These are phyloP conservation scores for Caenorhabditis wallacei DNA, from an alignment of 2,888 invertebrate genomes.

Conservation along the genomic window DNA sequence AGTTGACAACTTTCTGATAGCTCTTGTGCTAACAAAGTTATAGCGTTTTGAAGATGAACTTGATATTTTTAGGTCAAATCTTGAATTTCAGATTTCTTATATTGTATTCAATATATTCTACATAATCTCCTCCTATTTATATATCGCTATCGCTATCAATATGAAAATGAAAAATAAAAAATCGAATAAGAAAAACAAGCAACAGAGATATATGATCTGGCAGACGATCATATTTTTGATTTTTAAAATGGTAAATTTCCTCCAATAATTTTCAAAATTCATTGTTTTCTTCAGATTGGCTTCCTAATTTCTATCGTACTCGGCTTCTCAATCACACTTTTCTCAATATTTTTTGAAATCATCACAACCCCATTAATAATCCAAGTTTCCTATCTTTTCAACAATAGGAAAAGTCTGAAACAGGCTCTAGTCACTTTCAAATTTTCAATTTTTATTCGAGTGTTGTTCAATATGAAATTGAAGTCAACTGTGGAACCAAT, in stretches of 20 bases:
- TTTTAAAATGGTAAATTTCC: neutral
- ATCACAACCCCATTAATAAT: conserved; percentile 10
- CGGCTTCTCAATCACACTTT: neutral
- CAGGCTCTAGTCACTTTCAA: neutral
- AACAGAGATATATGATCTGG: neutral
- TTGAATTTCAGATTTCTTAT: neutral
- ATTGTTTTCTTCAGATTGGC: neutral
- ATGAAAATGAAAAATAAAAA: neutral
- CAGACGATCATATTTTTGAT: neutral
- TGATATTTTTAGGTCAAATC: too few relatives aligned
- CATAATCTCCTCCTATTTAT: neutral
- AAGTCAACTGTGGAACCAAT: conserved; percentile 22
- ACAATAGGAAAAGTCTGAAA: conserved; percentile 11
- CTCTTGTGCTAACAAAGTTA: too few relatives aligned
- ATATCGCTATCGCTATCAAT: neutral
- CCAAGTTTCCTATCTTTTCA: conserved; percentile 5
- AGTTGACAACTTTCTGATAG: too few relatives aligned
- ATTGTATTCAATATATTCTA: neutral
- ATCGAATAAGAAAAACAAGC: neutral
- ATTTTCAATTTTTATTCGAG: conserved; percentile 4
- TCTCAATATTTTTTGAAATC: neutral
- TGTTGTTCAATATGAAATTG: neutral
- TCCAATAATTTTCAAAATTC: too few relatives aligned
- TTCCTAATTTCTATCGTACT: neutral
- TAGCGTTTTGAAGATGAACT: too few relatives aligned